Percentiles rank a stretch among this genome's conserved stretches.
These are phyloP conservation scores for Trogon surrucura DNA, from an alignment of 2,113 vertebrate genomes.

Conservation along the genomic window DNA sequence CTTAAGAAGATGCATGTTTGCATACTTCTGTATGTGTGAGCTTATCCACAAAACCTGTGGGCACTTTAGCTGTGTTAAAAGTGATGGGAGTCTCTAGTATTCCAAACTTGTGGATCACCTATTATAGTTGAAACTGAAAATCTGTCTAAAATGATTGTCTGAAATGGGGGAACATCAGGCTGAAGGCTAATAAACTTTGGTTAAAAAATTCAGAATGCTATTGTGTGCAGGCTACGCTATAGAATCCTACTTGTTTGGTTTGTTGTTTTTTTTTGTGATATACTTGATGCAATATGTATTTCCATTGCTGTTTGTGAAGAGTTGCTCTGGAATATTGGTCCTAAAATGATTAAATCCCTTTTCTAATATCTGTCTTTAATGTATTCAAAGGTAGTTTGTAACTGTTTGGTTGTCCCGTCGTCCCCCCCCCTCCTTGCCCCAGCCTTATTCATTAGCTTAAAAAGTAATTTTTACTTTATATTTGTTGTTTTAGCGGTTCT, in stretches of 20 bases:
- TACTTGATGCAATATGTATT: not conserved
- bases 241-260: not conserved
- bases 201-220: not conserved
- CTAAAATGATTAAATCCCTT: not conserved
- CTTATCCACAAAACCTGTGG: not conserved
- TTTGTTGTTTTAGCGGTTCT: not conserved
- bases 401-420: fast-evolving
- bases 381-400: not conserved
- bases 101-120: not conserved
- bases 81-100: not conserved
- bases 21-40: not conserved
- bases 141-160: not conserved
- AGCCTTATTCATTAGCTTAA: not conserved
- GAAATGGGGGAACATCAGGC: not conserved
- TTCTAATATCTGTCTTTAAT: not conserved
- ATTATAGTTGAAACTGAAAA: not conserved
- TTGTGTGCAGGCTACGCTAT: not conserved
- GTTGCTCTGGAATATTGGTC: not conserved
- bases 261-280: not conserved
- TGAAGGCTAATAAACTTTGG: not conserved
- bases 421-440: not conserved
- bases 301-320: not conserved
- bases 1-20: not conserved
- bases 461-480: not conserved
- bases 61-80: not conserved